Percentiles rank a stretch among this genome's conserved stretches.
phyloP scores from a whole-genome alignment of 2,888 invertebrate genomes.

The Lasius platythorax region DNA sequence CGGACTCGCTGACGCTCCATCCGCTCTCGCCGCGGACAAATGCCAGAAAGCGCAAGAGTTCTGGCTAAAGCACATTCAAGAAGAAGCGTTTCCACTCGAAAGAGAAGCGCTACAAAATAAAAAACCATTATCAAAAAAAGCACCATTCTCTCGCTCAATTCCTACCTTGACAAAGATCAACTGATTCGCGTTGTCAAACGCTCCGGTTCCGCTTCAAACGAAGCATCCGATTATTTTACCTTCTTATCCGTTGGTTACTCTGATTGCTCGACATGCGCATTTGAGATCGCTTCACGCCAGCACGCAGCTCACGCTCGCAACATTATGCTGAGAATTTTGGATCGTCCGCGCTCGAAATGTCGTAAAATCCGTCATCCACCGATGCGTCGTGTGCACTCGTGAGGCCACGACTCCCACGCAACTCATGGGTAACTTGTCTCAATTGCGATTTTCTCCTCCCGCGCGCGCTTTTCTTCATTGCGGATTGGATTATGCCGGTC shows the following conservation, averaged over 20 bases:
- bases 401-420: too few relatives aligned
- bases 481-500: too few relatives aligned
- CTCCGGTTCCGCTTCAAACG: background rate
- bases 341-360: background rate
- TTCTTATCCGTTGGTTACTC: background rate
- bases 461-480: too few relatives aligned
- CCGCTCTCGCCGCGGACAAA: too few relatives aligned
- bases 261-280: background rate
- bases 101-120: too few relatives aligned
- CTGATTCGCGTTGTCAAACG: background rate
- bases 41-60: too few relatives aligned
- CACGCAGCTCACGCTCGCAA: background rate
- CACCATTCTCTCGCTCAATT: background rate
- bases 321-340: background rate
- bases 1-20: too few relatives aligned
- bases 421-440: too few relatives aligned
- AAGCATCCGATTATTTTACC: too few relatives aligned
- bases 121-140: background rate
- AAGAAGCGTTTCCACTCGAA: too few relatives aligned
- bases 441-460: too few relatives aligned
- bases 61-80: too few relatives aligned
- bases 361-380: background rate
- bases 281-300: background rate
- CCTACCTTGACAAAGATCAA: background rate
- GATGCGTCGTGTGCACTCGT: background rate